Percentiles rank a stretch among this genome's conserved stretches.
Evolutionary conservation across 2,113 vertebrate genomes (phyloP).

Genomic region (Zosterops pallidus): DNA sequence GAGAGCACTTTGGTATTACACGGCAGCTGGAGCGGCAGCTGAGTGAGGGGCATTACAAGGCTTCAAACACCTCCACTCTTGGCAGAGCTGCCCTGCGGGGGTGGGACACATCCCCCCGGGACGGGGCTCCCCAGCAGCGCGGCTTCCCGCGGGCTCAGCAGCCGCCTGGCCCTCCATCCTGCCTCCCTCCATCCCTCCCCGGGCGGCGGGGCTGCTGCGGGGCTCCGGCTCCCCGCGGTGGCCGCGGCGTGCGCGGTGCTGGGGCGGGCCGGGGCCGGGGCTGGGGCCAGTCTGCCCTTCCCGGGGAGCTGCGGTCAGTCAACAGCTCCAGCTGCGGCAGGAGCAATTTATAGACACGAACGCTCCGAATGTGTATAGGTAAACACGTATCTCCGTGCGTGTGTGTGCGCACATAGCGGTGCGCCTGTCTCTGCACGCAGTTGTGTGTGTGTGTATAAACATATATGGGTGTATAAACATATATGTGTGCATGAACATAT

Average conservation of each 20-base stretch:
- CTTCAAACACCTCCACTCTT: neutral
- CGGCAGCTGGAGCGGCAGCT: neutral
- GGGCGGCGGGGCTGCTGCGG: neutral
- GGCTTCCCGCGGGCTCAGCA: neutral
- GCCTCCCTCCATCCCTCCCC: neutral
- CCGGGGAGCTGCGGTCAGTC: rapidly evolving
- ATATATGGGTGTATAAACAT: neutral
- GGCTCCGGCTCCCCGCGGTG: neutral
- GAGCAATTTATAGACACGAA: rapidly evolving
- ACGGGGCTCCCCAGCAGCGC: neutral
- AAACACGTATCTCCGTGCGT: rapidly evolving
- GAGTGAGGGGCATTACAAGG: neutral
- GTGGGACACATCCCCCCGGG: rapidly evolving
- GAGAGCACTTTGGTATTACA: neutral
- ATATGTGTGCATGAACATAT: rapidly evolving
- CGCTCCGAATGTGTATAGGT: rapidly evolving
- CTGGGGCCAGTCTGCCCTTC: neutral
- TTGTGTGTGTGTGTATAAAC: rapidly evolving
- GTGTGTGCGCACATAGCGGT: rapidly evolving
- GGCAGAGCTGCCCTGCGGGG: neutral
- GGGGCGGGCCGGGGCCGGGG: too few species aligned
- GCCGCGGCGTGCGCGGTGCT: neutral
- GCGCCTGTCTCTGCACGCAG: rapidly evolving
- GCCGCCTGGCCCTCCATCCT: neutral
- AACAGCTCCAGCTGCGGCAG: rapidly evolving